Conservation (phyloP, 2,113 vertebrate genomes). For the Haplotaxodon microlepis region DNA sequence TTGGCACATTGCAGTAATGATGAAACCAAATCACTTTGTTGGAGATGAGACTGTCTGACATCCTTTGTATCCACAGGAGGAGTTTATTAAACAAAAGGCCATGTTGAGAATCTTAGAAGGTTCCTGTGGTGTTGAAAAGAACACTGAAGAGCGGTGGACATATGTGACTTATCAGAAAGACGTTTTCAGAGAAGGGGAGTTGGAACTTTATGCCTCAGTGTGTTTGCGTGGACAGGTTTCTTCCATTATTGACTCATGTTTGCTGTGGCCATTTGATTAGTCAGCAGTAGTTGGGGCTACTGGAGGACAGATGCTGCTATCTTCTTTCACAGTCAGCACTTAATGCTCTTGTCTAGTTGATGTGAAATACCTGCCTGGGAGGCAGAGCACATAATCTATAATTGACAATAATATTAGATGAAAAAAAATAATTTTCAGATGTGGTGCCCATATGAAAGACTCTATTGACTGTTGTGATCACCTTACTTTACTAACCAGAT, state of each 20-base stretch:
- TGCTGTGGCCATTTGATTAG: conserved; percentile 22
- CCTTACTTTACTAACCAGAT: not conserved
- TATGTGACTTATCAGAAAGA: not conserved
- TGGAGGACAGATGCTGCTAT: not conserved
- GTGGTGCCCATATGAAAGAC: not conserved
- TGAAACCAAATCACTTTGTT: not conserved
- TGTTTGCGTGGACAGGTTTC: not conserved
- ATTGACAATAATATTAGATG: not conserved
- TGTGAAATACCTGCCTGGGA: not conserved
- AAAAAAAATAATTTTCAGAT: not conserved
- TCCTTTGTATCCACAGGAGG: not conserved
- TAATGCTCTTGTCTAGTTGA: not conserved
- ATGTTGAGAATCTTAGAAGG: not conserved
- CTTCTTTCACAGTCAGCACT: conserved; percentile 16
- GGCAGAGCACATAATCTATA: not conserved
- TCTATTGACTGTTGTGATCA: not conserved
- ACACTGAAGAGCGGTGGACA: not conserved
- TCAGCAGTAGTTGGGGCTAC: conserved; percentile 6
- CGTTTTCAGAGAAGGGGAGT: not conserved
- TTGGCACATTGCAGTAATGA: not conserved
- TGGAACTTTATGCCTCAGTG: not conserved
- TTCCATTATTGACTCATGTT: conserved; percentile 34
- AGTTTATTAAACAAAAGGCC: not conserved
- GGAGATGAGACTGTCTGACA: not conserved
- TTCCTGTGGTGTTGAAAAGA: not conserved